A percentile compares a stretch with the other conserved stretches of the same genome.
Evolutionary conservation across 2,888 invertebrate species (phyloP).

Genomic region (Athetis lepigone): DNA sequence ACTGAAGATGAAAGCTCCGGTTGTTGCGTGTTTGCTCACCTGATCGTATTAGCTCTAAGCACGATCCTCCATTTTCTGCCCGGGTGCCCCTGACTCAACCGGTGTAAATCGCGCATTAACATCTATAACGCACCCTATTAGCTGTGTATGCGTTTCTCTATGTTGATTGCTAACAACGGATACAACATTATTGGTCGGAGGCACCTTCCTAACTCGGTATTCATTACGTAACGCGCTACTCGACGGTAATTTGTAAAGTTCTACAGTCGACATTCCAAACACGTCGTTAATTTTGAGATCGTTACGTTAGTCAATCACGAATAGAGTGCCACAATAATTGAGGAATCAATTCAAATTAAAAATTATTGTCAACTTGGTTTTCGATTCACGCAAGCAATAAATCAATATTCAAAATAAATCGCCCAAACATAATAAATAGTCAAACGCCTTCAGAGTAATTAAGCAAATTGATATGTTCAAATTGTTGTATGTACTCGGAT

Average conservation of each 20-base stretch:
- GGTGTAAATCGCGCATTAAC: slow-evolving; percentile 84
- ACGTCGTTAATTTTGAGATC: slow-evolving; percentile 61
- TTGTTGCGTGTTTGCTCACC: slow-evolving; percentile 87
- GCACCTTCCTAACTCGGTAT: slow-evolving; percentile 20
- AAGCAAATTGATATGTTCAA: slow-evolving; percentile 34
- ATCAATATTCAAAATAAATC: slow-evolving; percentile 40
- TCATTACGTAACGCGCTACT: slow-evolving; percentile 45
- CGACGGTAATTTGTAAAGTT: slow-evolving; percentile 55
- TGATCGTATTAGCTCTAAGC: slow-evolving; percentile 89
- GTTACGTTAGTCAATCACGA: slow-evolving; percentile 48
- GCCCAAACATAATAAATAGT: slow-evolving; percentile 18
- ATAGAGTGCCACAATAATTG: slow-evolving; percentile 39
- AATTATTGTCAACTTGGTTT: slow-evolving; percentile 7
- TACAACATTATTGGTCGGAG: slow-evolving; percentile 58
- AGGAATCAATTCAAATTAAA: slow-evolving; percentile 49
- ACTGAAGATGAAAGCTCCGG: slow-evolving; percentile 89
- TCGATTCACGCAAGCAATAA: slow-evolving; percentile 25
- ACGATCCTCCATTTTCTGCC: slow-evolving; percentile 87
- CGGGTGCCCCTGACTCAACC: slow-evolving; percentile 83
- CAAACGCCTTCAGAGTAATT: slow-evolving; percentile 33
- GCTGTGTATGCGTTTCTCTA: slow-evolving; percentile 78
- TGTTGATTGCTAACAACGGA: slow-evolving; percentile 68
- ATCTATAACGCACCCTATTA: slow-evolving; percentile 82
- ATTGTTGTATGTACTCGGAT: slow-evolving; percentile 31
- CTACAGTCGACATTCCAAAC: slow-evolving; percentile 47